Evolutionary conservation across 1,140 invertebrate genomes (phyloP).

Genomic region (Lordiphosa stackelbergi): DNA sequence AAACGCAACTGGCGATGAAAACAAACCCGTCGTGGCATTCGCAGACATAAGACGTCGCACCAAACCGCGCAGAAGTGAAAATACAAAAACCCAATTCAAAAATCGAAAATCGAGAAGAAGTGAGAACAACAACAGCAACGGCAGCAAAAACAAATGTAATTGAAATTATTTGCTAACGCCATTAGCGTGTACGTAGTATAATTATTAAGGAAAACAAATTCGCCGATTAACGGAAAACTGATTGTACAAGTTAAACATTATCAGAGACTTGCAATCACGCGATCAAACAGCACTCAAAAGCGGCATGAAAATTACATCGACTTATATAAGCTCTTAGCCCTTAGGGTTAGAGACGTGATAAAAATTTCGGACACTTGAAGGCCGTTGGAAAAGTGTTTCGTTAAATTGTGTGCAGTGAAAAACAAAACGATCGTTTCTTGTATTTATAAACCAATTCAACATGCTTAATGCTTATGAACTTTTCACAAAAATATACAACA

Average conservation of each 20-base stretch:
- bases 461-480: slow-evolving; percentile 15
- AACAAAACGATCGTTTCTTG: slow-evolving; percentile 30
- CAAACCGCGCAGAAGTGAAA: slow-evolving; percentile 16
- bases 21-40: slow-evolving; percentile 72
- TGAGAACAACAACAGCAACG: slow-evolving; percentile 1
- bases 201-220: neutral
- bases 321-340: slow-evolving; percentile 32
- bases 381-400: slow-evolving; percentile 32
- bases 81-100: neutral
- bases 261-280: slow-evolving; percentile 32
- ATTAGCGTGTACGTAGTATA: slow-evolving; percentile 7
- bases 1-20: slow-evolving; percentile 61
- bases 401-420: slow-evolving; percentile 55
- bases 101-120: slow-evolving; percentile 1
- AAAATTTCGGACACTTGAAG: slow-evolving; percentile 1
- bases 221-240: slow-evolving; percentile 30
- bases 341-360: neutral
- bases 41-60: slow-evolving; percentile 65
- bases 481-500: slow-evolving; percentile 41
- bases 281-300: slow-evolving; percentile 14
- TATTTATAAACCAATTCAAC: slow-evolving; percentile 42
- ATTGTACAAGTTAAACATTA: slow-evolving; percentile 37
- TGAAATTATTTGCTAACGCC: slow-evolving; percentile 8
- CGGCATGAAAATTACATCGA: slow-evolving; percentile 31
- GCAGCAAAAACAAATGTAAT: slow-evolving; percentile 2